Evolutionary conservation across 2,888 invertebrate genomes (phyloP).

Genomic region (Ormyrus rosae): DNA sequence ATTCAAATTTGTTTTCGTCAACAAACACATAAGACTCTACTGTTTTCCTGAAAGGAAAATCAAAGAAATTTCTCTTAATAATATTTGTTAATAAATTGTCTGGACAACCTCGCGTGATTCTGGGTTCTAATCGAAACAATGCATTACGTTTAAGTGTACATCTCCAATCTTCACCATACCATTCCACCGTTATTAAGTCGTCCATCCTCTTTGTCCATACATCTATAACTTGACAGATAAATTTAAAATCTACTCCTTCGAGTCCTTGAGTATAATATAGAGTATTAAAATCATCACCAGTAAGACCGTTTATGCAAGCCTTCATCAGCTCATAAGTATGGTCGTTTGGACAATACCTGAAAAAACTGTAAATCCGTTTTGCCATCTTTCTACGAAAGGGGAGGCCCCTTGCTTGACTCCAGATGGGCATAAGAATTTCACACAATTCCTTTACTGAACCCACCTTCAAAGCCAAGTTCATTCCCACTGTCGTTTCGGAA

Average conservation of each 20-base stretch:
- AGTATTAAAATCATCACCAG: neutral
- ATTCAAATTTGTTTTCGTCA: conserved; percentile 12
- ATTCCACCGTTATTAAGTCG: neutral
- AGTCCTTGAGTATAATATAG: neutral
- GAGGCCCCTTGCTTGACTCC: conserved; percentile 58
- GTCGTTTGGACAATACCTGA: neutral
- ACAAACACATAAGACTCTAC: conserved; percentile 7
- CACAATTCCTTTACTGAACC: conserved; percentile 55
- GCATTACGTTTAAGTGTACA: too few species aligned
- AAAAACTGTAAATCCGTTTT: conserved; percentile 11
- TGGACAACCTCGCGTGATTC: neutral
- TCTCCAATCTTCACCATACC: neutral
- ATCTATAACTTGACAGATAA: conserved; percentile 22
- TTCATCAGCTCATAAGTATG: conserved; percentile 23
- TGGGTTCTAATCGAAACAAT: too few species aligned
- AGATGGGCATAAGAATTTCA: conserved; percentile 55
- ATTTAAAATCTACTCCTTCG: neutral
- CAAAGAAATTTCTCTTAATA: neutral
- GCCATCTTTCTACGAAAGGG: conserved; percentile 65
- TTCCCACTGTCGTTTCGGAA: conserved; percentile 67
- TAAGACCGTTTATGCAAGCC: conserved; percentile 7
- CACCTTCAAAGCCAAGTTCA: conserved; percentile 64
- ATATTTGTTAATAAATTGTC: conserved; percentile 31
- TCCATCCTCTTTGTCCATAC: neutral
- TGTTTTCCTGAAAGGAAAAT: neutral